A percentile compares a stretch with the other conserved stretches of the same genome.
phyloP scores from a whole-genome alignment of 2,113 vertebrate genomes.

The Corythoichthys intestinalis region DNA sequence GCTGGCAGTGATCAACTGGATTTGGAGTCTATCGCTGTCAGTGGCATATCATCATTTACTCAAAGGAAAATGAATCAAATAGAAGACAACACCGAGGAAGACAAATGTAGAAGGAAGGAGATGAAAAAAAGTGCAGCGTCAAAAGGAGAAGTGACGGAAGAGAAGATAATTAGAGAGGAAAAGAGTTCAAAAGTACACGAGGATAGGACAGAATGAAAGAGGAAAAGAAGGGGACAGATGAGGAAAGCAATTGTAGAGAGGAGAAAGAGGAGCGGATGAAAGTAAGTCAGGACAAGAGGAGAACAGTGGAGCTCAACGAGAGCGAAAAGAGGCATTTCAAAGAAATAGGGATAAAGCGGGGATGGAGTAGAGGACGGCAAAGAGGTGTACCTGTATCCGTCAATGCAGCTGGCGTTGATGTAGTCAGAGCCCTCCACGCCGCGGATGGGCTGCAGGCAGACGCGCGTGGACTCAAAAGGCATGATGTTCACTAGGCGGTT shows the following conservation, averaged over 20 bases:
- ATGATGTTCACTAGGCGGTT: conserved; percentile 96
- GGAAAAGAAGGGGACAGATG: conserved; percentile 4
- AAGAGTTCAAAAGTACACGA: too few relatives aligned
- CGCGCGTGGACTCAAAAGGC: conserved; percentile 91
- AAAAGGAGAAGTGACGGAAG: background rate
- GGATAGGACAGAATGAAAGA: background rate
- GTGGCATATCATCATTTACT: too few relatives aligned
- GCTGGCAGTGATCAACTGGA: too few relatives aligned
- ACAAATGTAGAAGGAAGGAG: background rate
- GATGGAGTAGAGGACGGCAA: background rate
- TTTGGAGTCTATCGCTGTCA: too few relatives aligned
- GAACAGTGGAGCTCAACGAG: conserved; percentile 21
- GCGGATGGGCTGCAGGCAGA: conserved; percentile 93
- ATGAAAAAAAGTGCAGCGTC: background rate
- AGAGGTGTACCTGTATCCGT: conserved; percentile 83
- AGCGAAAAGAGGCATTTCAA: background rate
- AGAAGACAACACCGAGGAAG: background rate
- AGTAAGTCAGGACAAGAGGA: conserved; percentile 4
- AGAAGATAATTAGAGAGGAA: background rate
- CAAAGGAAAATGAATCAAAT: too few relatives aligned
- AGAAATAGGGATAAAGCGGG: background rate
- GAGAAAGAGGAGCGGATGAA: conserved; percentile 7
- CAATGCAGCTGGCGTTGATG: conserved; percentile 96
- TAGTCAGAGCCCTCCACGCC: conserved; percentile 94
- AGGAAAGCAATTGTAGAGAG: conserved; percentile 24